Conservation (phyloP, 2,797 vertebrate genomes). For the Australoheros facetus region DNA sequence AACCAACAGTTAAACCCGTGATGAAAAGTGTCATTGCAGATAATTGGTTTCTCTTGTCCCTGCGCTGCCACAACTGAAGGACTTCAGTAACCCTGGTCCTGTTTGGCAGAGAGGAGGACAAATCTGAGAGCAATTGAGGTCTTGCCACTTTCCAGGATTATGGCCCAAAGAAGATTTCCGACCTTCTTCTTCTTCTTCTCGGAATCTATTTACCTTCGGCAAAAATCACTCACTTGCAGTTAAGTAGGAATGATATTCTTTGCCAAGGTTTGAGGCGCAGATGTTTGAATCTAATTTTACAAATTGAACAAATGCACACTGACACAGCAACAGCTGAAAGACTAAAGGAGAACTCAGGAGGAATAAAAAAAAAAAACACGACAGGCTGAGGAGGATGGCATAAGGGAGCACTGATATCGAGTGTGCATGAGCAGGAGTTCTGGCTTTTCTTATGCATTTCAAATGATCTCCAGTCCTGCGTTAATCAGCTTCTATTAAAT, state of each 20-base stretch:
- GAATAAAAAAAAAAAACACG: background rate
- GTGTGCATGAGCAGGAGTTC: slow-evolving; percentile 30
- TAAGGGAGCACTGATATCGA: slow-evolving; percentile 7
- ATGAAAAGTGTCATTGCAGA: slow-evolving; percentile 42
- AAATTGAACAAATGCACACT: slow-evolving; percentile 36
- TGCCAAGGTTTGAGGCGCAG: slow-evolving; percentile 32
- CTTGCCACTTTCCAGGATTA: slow-evolving; percentile 40
- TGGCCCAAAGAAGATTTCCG: slow-evolving; percentile 32
- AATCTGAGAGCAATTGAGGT: slow-evolving; percentile 67
- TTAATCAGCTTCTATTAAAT: slow-evolving; percentile 58
- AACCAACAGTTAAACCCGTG: slow-evolving; percentile 26
- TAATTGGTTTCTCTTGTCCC: slow-evolving; percentile 46
- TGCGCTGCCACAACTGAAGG: slow-evolving; percentile 25
- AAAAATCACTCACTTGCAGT: slow-evolving; percentile 44
- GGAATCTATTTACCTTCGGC: slow-evolving; percentile 53
- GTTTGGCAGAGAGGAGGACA: slow-evolving; percentile 39
- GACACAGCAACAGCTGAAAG: slow-evolving; percentile 35
- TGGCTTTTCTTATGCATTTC: slow-evolving; percentile 1
- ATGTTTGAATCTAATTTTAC: slow-evolving; percentile 54
- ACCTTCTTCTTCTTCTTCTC: slow-evolving; percentile 29
- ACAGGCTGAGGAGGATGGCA: background rate
- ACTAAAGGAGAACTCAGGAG: background rate
- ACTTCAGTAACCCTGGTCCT: slow-evolving; percentile 27
- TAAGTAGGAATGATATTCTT: slow-evolving; percentile 23
- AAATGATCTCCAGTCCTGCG: slow-evolving; percentile 47